Evolutionary conservation across 2,797 vertebrate species (phyloP).

Genomic region (Sebastes trivittatus): DNA sequence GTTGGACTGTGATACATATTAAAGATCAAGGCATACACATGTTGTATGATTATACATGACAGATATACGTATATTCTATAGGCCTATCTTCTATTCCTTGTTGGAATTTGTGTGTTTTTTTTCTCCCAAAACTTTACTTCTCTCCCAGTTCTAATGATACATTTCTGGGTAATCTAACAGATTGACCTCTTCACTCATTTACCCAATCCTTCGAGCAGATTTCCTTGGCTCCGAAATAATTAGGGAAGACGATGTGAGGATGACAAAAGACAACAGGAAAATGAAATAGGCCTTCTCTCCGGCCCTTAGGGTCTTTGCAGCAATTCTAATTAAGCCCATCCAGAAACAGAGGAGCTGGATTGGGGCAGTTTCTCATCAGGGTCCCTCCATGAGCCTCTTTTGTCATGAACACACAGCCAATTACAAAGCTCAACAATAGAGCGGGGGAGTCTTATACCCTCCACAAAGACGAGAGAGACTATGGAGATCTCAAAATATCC

Average conservation of each 20-base stretch:
- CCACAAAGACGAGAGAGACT: slow-evolving; percentile 68
- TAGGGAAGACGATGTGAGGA: slow-evolving; percentile 75
- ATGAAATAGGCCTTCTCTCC: slow-evolving; percentile 71
- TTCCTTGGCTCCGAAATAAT: slow-evolving; percentile 78
- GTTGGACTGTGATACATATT: background rate
- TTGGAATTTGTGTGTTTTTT: slow-evolving; percentile 20
- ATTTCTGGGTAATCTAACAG: slow-evolving; percentile 62
- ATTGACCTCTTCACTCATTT: slow-evolving; percentile 69
- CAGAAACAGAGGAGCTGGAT: slow-evolving; percentile 79
- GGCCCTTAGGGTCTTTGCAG: slow-evolving; percentile 73
- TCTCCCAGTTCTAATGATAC: slow-evolving; percentile 37
- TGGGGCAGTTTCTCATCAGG: slow-evolving; percentile 80
- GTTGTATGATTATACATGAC: background rate
- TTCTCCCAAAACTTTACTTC: slow-evolving; percentile 26
- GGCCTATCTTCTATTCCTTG: background rate
- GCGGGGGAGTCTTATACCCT: slow-evolving; percentile 71
- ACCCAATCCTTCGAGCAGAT: slow-evolving; percentile 68
- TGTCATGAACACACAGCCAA: slow-evolving; percentile 81
- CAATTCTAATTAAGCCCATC: slow-evolving; percentile 83
- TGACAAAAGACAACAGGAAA: slow-evolving; percentile 81
- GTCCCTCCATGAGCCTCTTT: slow-evolving; percentile 77
- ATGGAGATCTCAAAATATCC: slow-evolving; percentile 68
- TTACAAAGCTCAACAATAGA: slow-evolving; percentile 82
- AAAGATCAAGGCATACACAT: background rate
- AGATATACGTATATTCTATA: background rate